Base-by-base conservation (phyloP, 2,888 invertebrate species). In the Dryobotodes eremita region DNA sequence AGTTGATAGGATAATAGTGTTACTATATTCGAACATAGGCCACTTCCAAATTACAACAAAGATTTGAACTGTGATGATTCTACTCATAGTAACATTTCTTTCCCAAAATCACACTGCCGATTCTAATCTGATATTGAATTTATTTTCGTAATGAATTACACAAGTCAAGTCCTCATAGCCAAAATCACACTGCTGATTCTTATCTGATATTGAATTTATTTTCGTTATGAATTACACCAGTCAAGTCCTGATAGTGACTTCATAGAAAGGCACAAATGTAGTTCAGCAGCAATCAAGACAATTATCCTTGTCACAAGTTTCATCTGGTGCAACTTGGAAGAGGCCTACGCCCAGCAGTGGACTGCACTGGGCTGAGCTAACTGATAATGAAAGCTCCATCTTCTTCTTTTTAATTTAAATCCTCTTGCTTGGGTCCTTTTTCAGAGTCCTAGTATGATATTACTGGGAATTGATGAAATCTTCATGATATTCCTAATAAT, bases 401-500 rank as follows among this genome's bases (percentile, higher is more conserved):
- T 64, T 69, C 59, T 62, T 80, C 36, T 55, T 70, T 70, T 23
- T 50, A n/a, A 36, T 36, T 66, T 36, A 59, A 53, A 62, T 73
- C 75, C 62, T 85, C 72, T 80, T 80, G 75, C 50, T 36, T 62
- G 61, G 50, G 64, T 80, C 26, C 62, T 70, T 71, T 46, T 57
- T 64, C 71, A 69, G n/a, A 80, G 65, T 81, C 75, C 59, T 76
- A 66, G 36, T 61, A 64, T 76, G 36, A 55, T 59, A 57, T 62
- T 57, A 57, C 48, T 69, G 62, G 64, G 57, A 55, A 59, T 59
- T 53, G 70, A 75, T 71, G 55, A 62, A 69, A 65, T 75, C 71
- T 75, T 84, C 42, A 85, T 71, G 20, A 75, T 46, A 62, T 83
- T 71, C 42, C n/a, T 65, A 66, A 76, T 65, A 71, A 68, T 73